Conservation (phyloP, 2,113 vertebrate species). For the Symphodus melops region DNA sequence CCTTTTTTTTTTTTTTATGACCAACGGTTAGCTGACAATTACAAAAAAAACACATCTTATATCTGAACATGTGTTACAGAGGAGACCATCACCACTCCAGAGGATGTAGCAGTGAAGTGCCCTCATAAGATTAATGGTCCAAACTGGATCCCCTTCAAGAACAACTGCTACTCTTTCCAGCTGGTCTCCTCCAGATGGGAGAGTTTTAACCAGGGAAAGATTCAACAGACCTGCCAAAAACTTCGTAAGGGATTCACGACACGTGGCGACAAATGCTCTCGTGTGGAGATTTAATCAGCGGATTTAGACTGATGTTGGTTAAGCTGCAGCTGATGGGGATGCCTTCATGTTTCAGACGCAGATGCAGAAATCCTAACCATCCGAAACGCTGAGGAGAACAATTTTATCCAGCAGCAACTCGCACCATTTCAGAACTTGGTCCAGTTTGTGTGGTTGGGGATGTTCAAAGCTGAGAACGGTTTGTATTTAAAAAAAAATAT, state of each 20-base stretch:
- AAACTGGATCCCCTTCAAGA: constrained; percentile 93
- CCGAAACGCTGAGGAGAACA: constrained; percentile 89
- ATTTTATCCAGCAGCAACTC: constrained; percentile 88
- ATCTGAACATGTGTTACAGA: constrained; percentile 70
- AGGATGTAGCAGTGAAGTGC: constrained; percentile 82
- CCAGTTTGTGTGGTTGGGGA: constrained; percentile 89
- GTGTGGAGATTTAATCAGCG: neutral
- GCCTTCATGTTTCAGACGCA: constrained; percentile 56
- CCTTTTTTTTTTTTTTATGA: too few species aligned
- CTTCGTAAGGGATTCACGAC: constrained; percentile 82
- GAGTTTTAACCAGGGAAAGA: constrained; percentile 61
- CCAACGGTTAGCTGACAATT: neutral
- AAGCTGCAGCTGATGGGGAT: neutral
- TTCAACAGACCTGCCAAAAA: constrained; percentile 83
- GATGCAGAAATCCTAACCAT: constrained; percentile 87
- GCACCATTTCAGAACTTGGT: constrained; percentile 84
- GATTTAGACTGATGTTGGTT: neutral
- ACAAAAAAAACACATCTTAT: neutral
- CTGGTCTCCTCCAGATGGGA: constrained; percentile 84
- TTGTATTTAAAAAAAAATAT: too few species aligned
- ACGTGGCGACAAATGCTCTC: neutral
- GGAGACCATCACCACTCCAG: constrained; percentile 73
- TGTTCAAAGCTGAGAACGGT: constrained; percentile 86
- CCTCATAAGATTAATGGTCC: constrained; percentile 90
- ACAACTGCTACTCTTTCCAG: constrained; percentile 92